Evolutionary conservation across 2,888 invertebrate genomes (phyloP).

Genomic region (Xestia ashworthii): DNA sequence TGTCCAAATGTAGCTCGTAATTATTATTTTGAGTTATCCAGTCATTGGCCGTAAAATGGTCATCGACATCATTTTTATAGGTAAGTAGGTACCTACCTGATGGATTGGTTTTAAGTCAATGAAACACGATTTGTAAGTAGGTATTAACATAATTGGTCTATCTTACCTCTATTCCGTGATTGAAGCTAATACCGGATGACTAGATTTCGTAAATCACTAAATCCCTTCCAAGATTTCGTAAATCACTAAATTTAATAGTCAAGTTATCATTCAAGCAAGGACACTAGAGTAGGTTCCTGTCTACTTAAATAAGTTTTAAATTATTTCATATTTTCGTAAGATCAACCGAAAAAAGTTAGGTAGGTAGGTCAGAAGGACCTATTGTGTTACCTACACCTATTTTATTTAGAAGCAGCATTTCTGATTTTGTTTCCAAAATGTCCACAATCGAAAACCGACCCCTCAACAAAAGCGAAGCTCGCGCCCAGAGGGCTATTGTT

Average conservation of each 20-base stretch:
- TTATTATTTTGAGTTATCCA: constrained; percentile 49
- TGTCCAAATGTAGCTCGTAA: constrained; percentile 57
- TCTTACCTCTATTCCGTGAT: background rate
- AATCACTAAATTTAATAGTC: background rate
- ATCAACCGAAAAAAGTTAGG: background rate
- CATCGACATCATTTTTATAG: constrained; percentile 22
- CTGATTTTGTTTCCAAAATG: constrained; percentile 20
- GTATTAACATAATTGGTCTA: too few relatives aligned
- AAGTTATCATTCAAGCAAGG: constrained; percentile 17
- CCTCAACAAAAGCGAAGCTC: constrained; percentile 21
- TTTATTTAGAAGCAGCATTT: background rate
- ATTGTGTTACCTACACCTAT: background rate
- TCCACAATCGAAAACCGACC: background rate
- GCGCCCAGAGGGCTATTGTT: background rate
- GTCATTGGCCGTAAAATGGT: constrained; percentile 3
- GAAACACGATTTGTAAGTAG: background rate
- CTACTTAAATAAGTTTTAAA: background rate
- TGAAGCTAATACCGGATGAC: constrained; percentile 2
- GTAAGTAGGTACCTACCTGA: background rate
- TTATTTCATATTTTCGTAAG: background rate
- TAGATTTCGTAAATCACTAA: constrained; percentile 14
- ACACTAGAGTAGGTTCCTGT: background rate
- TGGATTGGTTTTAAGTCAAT: background rate
- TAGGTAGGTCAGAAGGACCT: background rate
- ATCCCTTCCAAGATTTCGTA: constrained; percentile 22